Base-by-base conservation (phyloP, 2,888 invertebrate species). In the Physocephala rufipes region DNA sequence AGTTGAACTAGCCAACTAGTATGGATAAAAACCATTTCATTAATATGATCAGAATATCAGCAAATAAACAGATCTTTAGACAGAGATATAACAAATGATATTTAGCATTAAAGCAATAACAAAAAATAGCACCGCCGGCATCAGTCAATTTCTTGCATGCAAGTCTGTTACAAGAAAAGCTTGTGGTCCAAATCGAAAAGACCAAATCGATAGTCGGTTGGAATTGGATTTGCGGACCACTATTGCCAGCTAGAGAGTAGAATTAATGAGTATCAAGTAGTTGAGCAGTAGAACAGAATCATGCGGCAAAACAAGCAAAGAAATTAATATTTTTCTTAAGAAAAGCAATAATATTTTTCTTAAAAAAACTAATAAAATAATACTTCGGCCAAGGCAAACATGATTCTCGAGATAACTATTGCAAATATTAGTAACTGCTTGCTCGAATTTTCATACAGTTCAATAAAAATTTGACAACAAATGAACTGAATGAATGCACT, bases 171-270 rank as follows among this genome's bases (percentile, higher is more conserved):
- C 9, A 36, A 36, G 36, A 24, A n/a, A n/a, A 4, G 24, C 26
- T 58, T 58, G 58, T 28, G 58, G 58, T 58, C 58, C 26, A 28
- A 26, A n/a, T n/a, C n/a, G n/a, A 58, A 28, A 49, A 19, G 49
- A 49, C 24, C 53, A 55, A 21, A 55, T 55, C 53, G 24, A 55
- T 55, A 1, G 53, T 19, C 53, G 1, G 53, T 3, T 24, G 24
- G 5, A n/a, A n/a, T n/a, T 55, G 53, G 21, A 24, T 28, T 58
- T 58, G 24, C 12, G 55, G 15, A 12, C 21, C 2, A 15, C 3
- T 24, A 28, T 13, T 26, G 58, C 24, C 26, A 16, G 19, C 49
- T 49, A 12, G 19, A 19, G 3, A 49, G 49, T 24, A 15, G 26
- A 4, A 36, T 36, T 4, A 24, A 58, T 15, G 26, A 58, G 26